Evolutionary conservation across 2,888 invertebrate genomes (phyloP).

Genomic region (Cheilosia vernalis): DNA sequence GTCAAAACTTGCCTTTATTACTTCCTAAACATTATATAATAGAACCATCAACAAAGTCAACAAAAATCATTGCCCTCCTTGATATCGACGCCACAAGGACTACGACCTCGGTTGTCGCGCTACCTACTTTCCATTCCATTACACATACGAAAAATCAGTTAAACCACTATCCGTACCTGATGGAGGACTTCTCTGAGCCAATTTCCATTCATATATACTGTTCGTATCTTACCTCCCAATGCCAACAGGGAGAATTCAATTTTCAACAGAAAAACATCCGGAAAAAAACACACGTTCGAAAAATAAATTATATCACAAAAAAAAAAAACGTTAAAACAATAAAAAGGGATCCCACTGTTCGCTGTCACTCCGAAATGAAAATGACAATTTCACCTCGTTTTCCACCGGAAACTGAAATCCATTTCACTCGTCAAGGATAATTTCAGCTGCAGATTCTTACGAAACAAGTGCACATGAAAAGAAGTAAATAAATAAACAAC

Average conservation of each 20-base stretch:
- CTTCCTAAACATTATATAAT: neutral
- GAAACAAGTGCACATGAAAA: slow-evolving; percentile 7
- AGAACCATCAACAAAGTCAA: slow-evolving; percentile 6
- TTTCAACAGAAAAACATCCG: neutral
- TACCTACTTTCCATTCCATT: neutral
- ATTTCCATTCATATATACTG: too few relatives aligned
- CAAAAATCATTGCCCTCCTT: neutral
- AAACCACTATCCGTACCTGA: neutral
- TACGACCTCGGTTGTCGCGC: neutral
- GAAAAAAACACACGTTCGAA: slow-evolving; percentile 4
- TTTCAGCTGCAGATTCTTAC: slow-evolving; percentile 32
- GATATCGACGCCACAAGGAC: slow-evolving; percentile 9
- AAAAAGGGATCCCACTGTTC: slow-evolving; percentile 23
- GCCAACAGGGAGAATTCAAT: neutral
- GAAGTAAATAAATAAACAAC: slow-evolving; percentile 6
- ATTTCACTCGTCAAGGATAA: slow-evolving; percentile 31
- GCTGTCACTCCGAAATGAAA: slow-evolving; percentile 37
- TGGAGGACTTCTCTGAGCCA: neutral
- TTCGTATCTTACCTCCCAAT: too few relatives aligned
- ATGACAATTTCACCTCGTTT: slow-evolving; percentile 46
- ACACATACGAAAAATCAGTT: neutral
- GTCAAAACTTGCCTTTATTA: slow-evolving; percentile 5
- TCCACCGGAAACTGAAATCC: slow-evolving; percentile 16
- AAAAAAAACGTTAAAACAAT: slow-evolving; percentile 3
- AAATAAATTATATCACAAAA: slow-evolving; percentile 13